Conservation (phyloP, 2,888 invertebrate genomes). For the Elgonia sp. region DNA sequence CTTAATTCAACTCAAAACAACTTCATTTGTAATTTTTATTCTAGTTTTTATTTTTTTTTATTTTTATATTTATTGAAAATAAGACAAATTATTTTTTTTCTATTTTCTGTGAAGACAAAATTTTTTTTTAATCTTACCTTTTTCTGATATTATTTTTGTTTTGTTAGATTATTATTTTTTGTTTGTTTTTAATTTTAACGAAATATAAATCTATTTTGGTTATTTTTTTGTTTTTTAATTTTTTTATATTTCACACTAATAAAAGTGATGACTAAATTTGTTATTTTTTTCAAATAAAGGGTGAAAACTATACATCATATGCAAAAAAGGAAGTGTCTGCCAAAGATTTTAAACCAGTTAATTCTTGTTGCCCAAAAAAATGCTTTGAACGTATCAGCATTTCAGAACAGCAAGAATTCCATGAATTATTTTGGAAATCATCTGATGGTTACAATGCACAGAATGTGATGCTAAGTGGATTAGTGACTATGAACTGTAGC, state of each 20-base stretch:
- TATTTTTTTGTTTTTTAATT: too few relatives aligned
- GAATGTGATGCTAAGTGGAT: constrained; percentile 43
- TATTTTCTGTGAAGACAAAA: too few relatives aligned
- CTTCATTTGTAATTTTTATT: too few relatives aligned
- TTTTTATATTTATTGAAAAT: too few relatives aligned
- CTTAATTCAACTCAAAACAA: too few relatives aligned
- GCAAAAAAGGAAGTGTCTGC: constrained; percentile 29
- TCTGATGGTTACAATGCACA: constrained; percentile 47
- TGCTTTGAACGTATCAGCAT: constrained; percentile 24
- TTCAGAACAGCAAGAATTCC: constrained; percentile 42
- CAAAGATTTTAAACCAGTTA: constrained; percentile 38
- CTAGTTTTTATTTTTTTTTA: too few relatives aligned
- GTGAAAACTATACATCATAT: constrained; percentile 30
- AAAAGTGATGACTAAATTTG: neutral
- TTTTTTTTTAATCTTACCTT: too few relatives aligned
- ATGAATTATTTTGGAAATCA: constrained; percentile 43
- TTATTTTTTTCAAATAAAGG: constrained; percentile 19
- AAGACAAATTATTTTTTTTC: too few relatives aligned
- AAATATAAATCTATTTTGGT: too few relatives aligned
- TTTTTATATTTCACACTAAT: neutral
- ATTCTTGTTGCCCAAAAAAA: constrained; percentile 38
- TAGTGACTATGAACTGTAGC: constrained; percentile 35
- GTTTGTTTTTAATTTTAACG: too few relatives aligned
- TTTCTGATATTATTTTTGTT: too few relatives aligned
- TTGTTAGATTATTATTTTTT: too few relatives aligned